Percentiles rank a stretch among this genome's conserved stretches.
phyloP scores from a whole-genome alignment of 2,888 invertebrate genomes.

The Cremastinae sp. region DNA sequence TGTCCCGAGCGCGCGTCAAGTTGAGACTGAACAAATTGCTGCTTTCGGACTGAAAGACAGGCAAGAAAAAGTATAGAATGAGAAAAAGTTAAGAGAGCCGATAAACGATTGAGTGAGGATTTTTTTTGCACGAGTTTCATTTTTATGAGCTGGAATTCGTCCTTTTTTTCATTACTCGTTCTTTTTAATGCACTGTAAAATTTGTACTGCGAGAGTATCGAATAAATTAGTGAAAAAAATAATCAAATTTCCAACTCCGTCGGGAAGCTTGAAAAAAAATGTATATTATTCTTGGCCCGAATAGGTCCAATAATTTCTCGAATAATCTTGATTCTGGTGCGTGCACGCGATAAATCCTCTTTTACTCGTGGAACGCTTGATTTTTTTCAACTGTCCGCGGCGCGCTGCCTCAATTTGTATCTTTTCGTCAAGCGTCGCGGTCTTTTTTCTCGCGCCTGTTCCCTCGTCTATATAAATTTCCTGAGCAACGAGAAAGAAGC shows the following conservation, averaged over 20 bases:
- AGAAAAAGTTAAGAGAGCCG: constrained; percentile 43
- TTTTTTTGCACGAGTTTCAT: constrained; percentile 42
- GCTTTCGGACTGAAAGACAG: constrained; percentile 35
- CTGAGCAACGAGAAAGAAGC: constrained; percentile 2
- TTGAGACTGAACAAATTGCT: constrained; percentile 75
- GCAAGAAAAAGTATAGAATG: constrained; percentile 9
- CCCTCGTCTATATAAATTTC: constrained; percentile 30
- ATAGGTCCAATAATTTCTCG: constrained; percentile 4
- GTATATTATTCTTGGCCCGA: too few relatives aligned
- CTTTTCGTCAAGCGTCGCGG: constrained; percentile 45
- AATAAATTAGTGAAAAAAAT: constrained; percentile 14
- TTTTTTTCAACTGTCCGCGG: constrained; percentile 13
- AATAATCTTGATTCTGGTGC: neutral
- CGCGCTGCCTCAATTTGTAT: constrained; percentile 38
- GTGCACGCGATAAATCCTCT: constrained; percentile 25
- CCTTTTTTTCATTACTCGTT: constrained; percentile 5
- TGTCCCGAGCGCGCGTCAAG: constrained; percentile 67
- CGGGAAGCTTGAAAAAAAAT: too few relatives aligned
- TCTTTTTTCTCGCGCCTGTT: neutral
- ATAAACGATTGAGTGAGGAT: constrained; percentile 55
- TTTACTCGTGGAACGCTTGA: neutral
- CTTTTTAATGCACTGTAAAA: neutral
- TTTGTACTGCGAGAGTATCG: neutral
- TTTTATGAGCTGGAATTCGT: constrained; percentile 21
- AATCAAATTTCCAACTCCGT: too few relatives aligned